These are phyloP conservation scores for Dione juno DNA, from an alignment of 2,888 invertebrate species.

Conservation along the genomic window DNA sequence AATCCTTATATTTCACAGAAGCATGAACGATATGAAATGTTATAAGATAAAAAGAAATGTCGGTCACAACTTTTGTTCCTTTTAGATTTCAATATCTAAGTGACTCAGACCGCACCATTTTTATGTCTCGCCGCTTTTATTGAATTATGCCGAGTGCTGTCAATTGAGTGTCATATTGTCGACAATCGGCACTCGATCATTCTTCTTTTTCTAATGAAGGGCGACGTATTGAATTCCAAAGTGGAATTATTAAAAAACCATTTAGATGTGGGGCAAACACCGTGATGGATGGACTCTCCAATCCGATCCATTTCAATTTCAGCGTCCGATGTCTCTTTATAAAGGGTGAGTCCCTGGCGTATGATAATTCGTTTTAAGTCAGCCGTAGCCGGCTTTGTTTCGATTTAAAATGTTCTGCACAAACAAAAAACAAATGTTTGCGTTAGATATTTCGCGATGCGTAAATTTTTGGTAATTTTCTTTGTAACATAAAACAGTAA, in stretches of 20 bases:
- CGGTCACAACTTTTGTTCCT: conserved; percentile 13
- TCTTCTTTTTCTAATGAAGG: conserved; percentile 68
- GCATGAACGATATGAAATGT: conserved; percentile 13
- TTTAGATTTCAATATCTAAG: conserved; percentile 32
- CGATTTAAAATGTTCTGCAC: conserved; percentile 45
- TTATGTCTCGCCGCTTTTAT: conserved; percentile 60
- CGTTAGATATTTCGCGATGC: conserved; percentile 34
- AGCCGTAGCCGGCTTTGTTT: conserved; percentile 54
- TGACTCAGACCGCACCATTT: conserved; percentile 30
- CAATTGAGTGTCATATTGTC: conserved; percentile 78
- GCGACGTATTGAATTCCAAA: conserved; percentile 63
- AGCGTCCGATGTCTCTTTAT: conserved; percentile 63
- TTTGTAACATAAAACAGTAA: conserved; percentile 48
- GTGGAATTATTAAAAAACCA: conserved; percentile 82
- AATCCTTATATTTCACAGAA: background rate
- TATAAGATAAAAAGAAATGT: conserved; percentile 14
- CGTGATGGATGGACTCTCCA: conserved; percentile 80
- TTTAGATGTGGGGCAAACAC: conserved; percentile 73
- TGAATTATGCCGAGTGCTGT: conserved; percentile 70
- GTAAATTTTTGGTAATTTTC: conserved; percentile 31
- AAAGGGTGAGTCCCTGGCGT: conserved; percentile 76
- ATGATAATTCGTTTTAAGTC: conserved; percentile 69
- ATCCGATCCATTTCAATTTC: conserved; percentile 82
- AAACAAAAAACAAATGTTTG: conserved; percentile 40
- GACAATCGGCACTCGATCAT: conserved; percentile 72